Evolutionary conservation across 2,113 vertebrate genomes (phyloP), one percentile per base, ranked within the genome.

Genomic region (Chlamydotis undulata): DNA sequence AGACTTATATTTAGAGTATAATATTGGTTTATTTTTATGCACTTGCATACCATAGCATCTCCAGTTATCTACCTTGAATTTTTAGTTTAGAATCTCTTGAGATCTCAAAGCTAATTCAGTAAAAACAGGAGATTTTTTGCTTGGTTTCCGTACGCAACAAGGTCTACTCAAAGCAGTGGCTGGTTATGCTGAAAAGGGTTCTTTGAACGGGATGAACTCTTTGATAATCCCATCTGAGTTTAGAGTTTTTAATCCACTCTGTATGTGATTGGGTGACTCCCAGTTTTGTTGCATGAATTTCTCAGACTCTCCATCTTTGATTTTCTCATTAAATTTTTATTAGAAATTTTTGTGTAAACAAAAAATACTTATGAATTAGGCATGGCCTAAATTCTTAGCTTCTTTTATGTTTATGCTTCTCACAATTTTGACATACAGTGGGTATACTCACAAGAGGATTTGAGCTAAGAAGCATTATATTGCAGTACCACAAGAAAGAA

Each of bases 311-410:
- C 83, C 22, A 87, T 73, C 35, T 92, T 91, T 90, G 60, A 75
- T 91, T 90, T 95, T 68, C 26, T 74, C 45, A 73, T 94, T 84
- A 89, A 75, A 29, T 41, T 91, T 96, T 86, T 94, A 92, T 81
- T 53, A 78, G 56, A 90, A 92, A 45, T 94, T 56, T 47, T 90
- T 70, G 26, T 75, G 47, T 78, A 94, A 94, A 96, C 55, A 90
- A 94, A 87, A 91, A 93, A 57, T 63, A 83, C 33, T 81, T 90
- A 90, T 89, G 43, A 96, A 94, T 94, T 93, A 95, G 19, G 35
- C 45, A 95, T 93, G 39, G 71, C 35, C 57, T 92, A 78, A 90
- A 67, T 92, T 94, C 56, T 39, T 86, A n/a, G 3, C 26, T 73
- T 92, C 60, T 95, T 92, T 95, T 90, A 74, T 93, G 55, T 61